phyloP scores from a whole-genome alignment of 2,888 invertebrate genomes.

The Agonopterix alstromeriana region DNA sequence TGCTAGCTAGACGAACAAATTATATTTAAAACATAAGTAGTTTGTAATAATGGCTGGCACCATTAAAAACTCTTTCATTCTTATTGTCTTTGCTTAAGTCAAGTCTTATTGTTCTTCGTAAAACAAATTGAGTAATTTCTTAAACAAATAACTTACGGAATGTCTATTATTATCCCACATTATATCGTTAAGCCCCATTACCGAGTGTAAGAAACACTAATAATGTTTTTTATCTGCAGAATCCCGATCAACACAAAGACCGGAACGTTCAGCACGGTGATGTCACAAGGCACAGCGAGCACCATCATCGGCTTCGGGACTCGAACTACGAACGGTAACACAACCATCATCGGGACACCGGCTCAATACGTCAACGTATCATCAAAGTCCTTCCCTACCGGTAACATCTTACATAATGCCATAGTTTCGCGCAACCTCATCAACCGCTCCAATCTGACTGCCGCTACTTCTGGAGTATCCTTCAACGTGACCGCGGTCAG shows the following conservation, averaged over 20 bases:
- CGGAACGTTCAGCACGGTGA: constrained; percentile 64
- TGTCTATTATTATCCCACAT: no score
- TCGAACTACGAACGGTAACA: constrained; percentile 34
- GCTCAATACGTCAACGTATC: constrained; percentile 66
- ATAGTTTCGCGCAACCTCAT: constrained; percentile 68
- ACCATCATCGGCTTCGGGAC: constrained; percentile 67
- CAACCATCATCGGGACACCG: constrained; percentile 56
- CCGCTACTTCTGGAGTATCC: constrained; percentile 47
- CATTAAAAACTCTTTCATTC: no score
- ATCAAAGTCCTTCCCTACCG: constrained; percentile 67
- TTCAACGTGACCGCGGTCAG: constrained; percentile 57
- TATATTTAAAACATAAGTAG: no score
- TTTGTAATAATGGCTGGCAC: no score
- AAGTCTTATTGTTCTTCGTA: no score
- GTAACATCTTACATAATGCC: constrained; percentile 70
- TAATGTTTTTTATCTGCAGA: constrained; percentile 29
- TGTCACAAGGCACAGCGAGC: constrained; percentile 69
- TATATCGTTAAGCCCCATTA: background rate
- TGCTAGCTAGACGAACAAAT: no score
- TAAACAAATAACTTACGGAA: no score
- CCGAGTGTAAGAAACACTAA: background rate
- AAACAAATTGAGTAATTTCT: no score
- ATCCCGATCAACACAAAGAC: constrained; percentile 64
- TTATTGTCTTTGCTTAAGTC: no score
- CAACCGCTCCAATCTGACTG: constrained; percentile 43